Conservation (phyloP, 1,140 invertebrate genomes). For the Drosophila lowei region DNA sequence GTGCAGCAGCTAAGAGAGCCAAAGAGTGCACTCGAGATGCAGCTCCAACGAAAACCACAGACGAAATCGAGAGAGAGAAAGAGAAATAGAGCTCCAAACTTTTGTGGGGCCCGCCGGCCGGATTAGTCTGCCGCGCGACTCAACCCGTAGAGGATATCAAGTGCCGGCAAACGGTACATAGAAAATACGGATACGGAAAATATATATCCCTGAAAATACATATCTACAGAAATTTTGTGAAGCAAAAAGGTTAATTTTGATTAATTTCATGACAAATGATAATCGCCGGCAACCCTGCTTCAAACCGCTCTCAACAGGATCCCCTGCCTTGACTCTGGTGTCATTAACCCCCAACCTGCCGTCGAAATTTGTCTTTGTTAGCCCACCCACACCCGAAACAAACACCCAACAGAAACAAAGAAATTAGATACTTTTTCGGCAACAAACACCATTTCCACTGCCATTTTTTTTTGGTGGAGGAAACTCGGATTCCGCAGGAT, state of each 20-base stretch:
- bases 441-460: too few relatives aligned
- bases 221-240: constrained; percentile 15
- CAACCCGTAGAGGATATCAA: constrained; percentile 50
- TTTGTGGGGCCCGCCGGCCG: constrained; percentile 51
- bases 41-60: constrained; percentile 24
- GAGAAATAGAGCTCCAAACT: constrained; percentile 44
- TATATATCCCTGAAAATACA: constrained; percentile 40
- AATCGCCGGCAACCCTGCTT: not conserved
- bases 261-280: constrained; percentile 7
- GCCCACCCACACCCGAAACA: not conserved
- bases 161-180: constrained; percentile 10
- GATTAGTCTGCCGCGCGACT: constrained; percentile 74
- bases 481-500: constrained; percentile 37
- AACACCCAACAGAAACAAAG: constrained; percentile 26
- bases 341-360: constrained; percentile 34
- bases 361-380: constrained; percentile 28
- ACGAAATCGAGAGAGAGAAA: constrained; percentile 25
- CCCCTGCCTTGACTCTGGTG: constrained; percentile 26
- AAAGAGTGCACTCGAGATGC: constrained; percentile 32
- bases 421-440: constrained; percentile 15
- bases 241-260: constrained; percentile 11
- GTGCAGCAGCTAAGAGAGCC: constrained; percentile 52
- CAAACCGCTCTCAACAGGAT: too few relatives aligned
- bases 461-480: not conserved
- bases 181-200: constrained; percentile 23